Conservation (phyloP, 2,113 vertebrate species). For the Arvicanthis niloticus region DNA sequence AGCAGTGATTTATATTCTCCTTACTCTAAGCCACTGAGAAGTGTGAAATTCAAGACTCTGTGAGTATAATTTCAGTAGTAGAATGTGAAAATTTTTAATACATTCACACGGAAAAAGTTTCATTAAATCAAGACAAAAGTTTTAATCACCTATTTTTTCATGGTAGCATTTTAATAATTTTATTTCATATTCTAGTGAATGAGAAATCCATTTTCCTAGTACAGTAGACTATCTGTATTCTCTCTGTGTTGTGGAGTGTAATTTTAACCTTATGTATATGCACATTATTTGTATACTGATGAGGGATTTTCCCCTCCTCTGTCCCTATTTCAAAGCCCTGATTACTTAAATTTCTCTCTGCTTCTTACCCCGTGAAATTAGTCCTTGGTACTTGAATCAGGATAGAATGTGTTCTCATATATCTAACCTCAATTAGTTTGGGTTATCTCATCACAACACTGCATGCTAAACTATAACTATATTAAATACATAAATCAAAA, state of each 20-base stretch:
- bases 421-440: conserved; percentile 40
- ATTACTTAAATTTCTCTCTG: conserved; percentile 37
- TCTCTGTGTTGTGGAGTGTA: not conserved
- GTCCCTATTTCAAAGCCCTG: conserved; percentile 25
- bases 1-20: conserved; percentile 60
- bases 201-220: conserved; percentile 1
- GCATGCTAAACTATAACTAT: conserved; percentile 56
- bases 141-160: conserved; percentile 34
- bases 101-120: not conserved
- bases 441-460: conserved; percentile 36
- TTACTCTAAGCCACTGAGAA: conserved; percentile 4
- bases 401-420: conserved; percentile 16
- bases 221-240: not conserved
- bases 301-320: not conserved
- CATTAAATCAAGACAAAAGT: not conserved
- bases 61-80: conserved; percentile 35
- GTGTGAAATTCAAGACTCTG: conserved; percentile 15
- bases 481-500: conserved; percentile 76
- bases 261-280: conserved; percentile 20
- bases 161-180: conserved; percentile 26
- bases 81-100: conserved; percentile 7
- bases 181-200: not conserved
- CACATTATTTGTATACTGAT: conserved; percentile 39
- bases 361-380: conserved; percentile 47
- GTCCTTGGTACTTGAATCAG: conserved; percentile 34